Percentiles rank a stretch among this genome's conserved stretches.
phyloP scores from a whole-genome alignment of 1,140 invertebrate genomes.

The Ephestia elutella region DNA sequence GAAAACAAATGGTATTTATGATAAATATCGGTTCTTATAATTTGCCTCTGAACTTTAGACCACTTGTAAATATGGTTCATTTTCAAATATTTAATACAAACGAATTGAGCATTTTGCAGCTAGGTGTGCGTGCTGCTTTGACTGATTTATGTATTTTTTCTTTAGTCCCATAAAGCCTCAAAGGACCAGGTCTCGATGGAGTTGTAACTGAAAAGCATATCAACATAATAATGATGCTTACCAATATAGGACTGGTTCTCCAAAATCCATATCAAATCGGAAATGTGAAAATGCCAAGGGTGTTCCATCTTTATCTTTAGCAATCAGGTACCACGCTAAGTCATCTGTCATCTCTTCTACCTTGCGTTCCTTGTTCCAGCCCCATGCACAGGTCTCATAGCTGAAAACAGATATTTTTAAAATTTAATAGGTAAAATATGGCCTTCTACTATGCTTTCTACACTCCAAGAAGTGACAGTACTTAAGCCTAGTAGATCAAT shows the following conservation, averaged over 20 bases:
- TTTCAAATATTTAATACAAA: too few species aligned
- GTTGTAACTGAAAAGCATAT: neutral
- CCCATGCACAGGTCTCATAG: conserved; percentile 82
- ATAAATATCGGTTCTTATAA: neutral
- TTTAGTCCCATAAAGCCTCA: too few species aligned
- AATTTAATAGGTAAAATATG: too few species aligned
- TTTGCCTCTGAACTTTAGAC: neutral
- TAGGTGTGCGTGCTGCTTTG: too few species aligned
- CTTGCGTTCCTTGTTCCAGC: conserved; percentile 83
- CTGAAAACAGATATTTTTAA: conserved; percentile 64
- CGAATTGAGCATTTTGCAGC: too few species aligned
- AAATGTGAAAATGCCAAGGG: conserved; percentile 76
- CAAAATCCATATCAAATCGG: conserved; percentile 72
- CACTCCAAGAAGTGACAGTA: too few species aligned
- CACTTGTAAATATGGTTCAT: too few species aligned
- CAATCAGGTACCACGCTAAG: conserved; percentile 82
- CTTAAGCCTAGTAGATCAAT: too few species aligned
- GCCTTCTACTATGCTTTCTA: too few species aligned
- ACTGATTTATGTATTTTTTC: too few species aligned
- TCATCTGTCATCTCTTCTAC: conserved; percentile 82
- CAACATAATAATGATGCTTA: conserved; percentile 26
- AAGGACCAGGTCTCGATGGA: too few species aligned
- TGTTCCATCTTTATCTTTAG: conserved; percentile 67
- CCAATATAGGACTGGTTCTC: conserved; percentile 70
- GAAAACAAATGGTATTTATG: too few species aligned